Evolutionary conservation across 2,888 invertebrate species (phyloP), one percentile per base, ranked within the genome.

Genomic region (Sinelater perroti): DNA sequence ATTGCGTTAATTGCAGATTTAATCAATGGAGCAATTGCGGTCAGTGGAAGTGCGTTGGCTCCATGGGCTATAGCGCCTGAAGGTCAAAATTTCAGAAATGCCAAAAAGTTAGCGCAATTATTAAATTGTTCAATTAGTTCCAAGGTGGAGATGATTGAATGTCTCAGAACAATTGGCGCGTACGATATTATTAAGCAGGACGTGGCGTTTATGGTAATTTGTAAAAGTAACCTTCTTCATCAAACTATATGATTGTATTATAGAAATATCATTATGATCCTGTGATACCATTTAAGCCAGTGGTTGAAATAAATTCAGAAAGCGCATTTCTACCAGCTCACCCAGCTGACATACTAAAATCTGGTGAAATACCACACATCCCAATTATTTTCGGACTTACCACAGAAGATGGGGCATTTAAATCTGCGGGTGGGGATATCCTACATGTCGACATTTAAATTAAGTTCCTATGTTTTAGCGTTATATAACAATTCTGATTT

Each of bases 231-330:
- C n/a, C n/a, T n/a, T 24, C n/a, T n/a, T 31, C 4, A 11, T 11
- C 31, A 5, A 31, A n/a, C 11, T n/a, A 31, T 31, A 31, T 24
- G 7, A 24, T 6, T 4, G 7, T 24, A 6, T 24, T 24, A 7
- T 7, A 24, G 5, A 6, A 24, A 24, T 24, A 6, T 24, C 24
- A 89, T 70, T 86, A 85, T 62, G 89, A 91, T 75, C 89, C 91
- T 1, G 87, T 90, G 86, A 88, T 91, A 60, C 87, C 90, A 0
- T 91, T 91, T 71, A 88, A 87, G 67, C 91, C 91, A 0, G 88
- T 89, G 0, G 81, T 88, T 0, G 93, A 93, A 70, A 87, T 87
- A 0, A 78, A 84, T 35, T 82, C 85, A 7, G 81, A 83, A 0
- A 87, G 84, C 1, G 88, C 90, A 1, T 91, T 93, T 71, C 70